Evolutionary conservation across 1,140 invertebrate genomes (phyloP), one percentile per base, ranked within the genome.

Genomic region (Globodera ellingtonae): DNA sequence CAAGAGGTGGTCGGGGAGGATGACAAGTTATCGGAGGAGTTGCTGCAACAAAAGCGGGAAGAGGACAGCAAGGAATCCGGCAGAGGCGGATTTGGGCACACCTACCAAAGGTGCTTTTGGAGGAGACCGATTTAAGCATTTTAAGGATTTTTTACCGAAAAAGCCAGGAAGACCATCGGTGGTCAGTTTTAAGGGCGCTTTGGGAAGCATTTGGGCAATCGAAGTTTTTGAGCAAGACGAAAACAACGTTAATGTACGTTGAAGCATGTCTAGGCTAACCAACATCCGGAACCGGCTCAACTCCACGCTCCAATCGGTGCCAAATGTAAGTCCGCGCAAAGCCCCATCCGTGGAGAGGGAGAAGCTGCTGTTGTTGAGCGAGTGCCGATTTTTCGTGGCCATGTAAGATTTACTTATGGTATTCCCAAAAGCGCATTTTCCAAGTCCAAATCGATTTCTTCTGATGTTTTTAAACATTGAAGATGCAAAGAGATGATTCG

Each of bases 401-500:
- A 21, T 50, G 78, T 79, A 65, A 79, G 78, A 35, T 35, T 35
- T 18, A 18, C 5, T 15, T 62, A 18, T 50, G 18, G 6, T 10
- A 47, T 35, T 3, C 35, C 1, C 35, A 35, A 35, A 52, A 52
- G 50, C 7, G 50, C 50, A 52, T 52, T 52, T 52, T 9, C 50
- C 7, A 9, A 52, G 7, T 52, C 50, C 50, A 8, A 50, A 50
- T 4, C 7, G 24, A 24, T 78, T n/a, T 44, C 6, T 77, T 8
- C 46, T 48, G 18, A 44, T 56, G 35, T 67, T 6, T 62, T 8
- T 21, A 62, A 65, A 18, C 24, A 76, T 24, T 79, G 9, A 48
- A 80, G 79, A 0, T 80, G 79, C 24, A 80, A 80, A 70, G 52
- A 80, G 3, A 80, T 80, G 79, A 24, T 80, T 18, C 79, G 79